These are phyloP conservation scores for Neosalanx taihuensis DNA, from an alignment of 2,797 vertebrate species.

Conservation along the genomic window DNA sequence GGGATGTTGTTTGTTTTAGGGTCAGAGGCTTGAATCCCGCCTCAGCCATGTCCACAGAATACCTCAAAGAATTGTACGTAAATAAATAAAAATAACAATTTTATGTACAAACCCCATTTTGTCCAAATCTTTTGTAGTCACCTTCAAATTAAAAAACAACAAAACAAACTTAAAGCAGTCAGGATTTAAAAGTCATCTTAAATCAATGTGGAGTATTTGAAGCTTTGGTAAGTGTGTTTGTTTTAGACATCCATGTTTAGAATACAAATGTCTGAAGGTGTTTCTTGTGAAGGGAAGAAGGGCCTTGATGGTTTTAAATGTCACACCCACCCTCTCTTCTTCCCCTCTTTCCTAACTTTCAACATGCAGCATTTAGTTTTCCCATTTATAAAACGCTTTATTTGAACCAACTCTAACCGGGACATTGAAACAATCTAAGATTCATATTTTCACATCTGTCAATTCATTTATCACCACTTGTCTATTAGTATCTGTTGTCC, in stretches of 20 bases:
- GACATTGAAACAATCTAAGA: not conserved
- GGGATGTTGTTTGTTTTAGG: slow-evolving; percentile 48
- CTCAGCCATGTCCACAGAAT: slow-evolving; percentile 34
- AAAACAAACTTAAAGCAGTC: not conserved
- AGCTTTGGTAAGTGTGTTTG: slow-evolving; percentile 15
- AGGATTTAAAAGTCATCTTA: not conserved
- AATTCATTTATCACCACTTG: not conserved
- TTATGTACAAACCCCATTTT: too few relatives aligned
- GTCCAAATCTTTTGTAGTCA: too few relatives aligned
- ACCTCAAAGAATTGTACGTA: slow-evolving; percentile 16
- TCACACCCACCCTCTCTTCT: too few relatives aligned
- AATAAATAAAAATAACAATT: not conserved
- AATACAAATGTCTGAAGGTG: slow-evolving; percentile 24
- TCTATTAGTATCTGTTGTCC: not conserved
- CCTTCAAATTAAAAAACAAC: not conserved
- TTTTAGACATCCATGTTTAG: slow-evolving; percentile 14
- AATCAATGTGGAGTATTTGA: not conserved
- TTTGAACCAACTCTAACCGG: not conserved
- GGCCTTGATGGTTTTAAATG: slow-evolving; percentile 42
- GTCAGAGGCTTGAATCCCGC: slow-evolving; percentile 37
- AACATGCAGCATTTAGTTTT: not conserved
- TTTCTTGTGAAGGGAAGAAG: slow-evolving; percentile 34
- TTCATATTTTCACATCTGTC: not conserved
- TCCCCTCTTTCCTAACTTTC: too few relatives aligned
- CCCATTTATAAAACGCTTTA: not conserved